phyloP scores from a whole-genome alignment of 1,140 invertebrate species.

The Pentalonia nigronervosa region DNA sequence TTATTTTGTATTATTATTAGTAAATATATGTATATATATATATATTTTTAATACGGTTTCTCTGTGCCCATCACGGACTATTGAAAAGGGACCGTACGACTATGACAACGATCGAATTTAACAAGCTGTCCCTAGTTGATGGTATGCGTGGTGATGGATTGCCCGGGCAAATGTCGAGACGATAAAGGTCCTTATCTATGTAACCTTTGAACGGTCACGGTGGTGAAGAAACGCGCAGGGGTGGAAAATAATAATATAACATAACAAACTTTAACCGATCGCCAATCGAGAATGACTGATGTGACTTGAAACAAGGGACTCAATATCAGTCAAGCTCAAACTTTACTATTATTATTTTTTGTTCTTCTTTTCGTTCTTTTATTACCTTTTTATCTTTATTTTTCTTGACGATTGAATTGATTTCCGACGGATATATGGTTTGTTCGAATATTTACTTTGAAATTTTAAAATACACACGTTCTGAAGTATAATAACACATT shows the following conservation, averaged over 20 bases:
- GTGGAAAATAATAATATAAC: constrained; percentile 36
- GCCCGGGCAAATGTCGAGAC: not conserved
- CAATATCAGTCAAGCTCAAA: constrained; percentile 34
- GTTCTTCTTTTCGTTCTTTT: not conserved
- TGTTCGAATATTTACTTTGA: not conserved
- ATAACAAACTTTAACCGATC: constrained; percentile 43
- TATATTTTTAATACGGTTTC: constrained; percentile 5
- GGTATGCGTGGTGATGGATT: constrained; percentile 43
- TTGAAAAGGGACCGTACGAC: constrained; percentile 17
- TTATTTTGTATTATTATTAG: constrained; percentile 25
- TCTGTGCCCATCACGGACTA: not conserved
- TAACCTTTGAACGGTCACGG: constrained; percentile 38
- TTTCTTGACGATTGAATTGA: not conserved
- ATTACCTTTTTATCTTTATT: not conserved
- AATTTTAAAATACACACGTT: not conserved
- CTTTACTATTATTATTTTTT: constrained; percentile 2
- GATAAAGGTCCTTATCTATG: constrained; percentile 41
- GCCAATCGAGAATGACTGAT: constrained; percentile 51
- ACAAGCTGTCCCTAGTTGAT: constrained; percentile 54
- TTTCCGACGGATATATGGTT: not conserved
- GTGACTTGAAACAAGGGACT: constrained; percentile 45
- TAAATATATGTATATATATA: not conserved
- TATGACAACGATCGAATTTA: constrained; percentile 37
- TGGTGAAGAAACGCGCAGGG: not conserved
- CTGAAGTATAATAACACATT: not conserved